These are phyloP conservation scores for Scaptomyza montana DNA, from an alignment of 1,140 invertebrate genomes.

Conservation along the genomic window DNA sequence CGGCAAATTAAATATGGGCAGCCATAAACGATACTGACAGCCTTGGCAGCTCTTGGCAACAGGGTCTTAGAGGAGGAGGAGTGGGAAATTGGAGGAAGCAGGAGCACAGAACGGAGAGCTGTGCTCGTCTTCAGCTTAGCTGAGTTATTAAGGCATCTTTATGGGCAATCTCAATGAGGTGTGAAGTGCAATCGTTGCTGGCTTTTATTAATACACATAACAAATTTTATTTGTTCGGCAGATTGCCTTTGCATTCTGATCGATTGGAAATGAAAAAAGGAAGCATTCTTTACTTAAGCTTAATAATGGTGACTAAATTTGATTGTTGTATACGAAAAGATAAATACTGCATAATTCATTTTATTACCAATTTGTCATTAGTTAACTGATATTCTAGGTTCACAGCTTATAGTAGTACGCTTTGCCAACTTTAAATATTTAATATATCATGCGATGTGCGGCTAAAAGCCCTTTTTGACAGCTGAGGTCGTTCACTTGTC, in stretches of 20 bases:
- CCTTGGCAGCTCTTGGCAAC: conserved; percentile 11
- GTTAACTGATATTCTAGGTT: no score
- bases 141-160: conserved; percentile 83
- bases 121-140: conserved; percentile 54
- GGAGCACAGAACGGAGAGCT: conserved; percentile 16
- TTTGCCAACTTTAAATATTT: conserved; percentile 42
- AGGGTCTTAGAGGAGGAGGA: not conserved
- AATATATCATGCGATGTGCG: conserved; percentile 56
- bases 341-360: not conserved
- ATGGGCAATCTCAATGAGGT: conserved; percentile 83
- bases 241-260: conserved; percentile 41
- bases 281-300: not conserved
- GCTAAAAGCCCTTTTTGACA: conserved; percentile 52
- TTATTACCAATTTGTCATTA: no score
- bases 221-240: conserved; percentile 69
- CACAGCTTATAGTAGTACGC: conserved; percentile 20
- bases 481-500: conserved; percentile 78
- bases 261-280: conserved; percentile 27
- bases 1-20: conserved; percentile 79
- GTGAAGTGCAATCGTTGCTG: conserved; percentile 82
- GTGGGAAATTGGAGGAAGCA: not conserved
- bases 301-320: not conserved
- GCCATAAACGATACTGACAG: conserved; percentile 81
- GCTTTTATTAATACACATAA: conserved; percentile 81
- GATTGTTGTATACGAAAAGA: not conserved